Evolutionary conservation across 1,140 invertebrate species (phyloP).

Genomic region (Limonius californicus): DNA sequence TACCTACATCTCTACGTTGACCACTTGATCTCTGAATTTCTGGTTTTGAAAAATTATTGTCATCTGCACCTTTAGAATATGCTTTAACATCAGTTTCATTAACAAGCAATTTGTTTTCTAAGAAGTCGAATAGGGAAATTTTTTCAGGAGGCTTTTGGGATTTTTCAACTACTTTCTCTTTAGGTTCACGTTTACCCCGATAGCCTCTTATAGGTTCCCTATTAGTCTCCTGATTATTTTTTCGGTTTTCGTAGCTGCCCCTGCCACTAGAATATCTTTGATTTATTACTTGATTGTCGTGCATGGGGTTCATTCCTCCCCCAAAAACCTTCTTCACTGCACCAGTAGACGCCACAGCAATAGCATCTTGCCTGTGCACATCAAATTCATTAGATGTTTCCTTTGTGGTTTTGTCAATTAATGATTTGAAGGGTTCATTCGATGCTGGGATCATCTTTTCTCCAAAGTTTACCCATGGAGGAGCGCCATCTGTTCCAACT

Average conservation of each 20-base stretch:
- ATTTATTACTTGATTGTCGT: conserved; percentile 45
- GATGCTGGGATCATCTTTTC: conserved; percentile 63
- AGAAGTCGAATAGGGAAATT: conserved; percentile 82
- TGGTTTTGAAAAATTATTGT: too few relatives aligned
- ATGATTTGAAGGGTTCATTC: conserved; percentile 69
- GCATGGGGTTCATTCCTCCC: conserved; percentile 62
- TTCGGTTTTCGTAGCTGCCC: conserved; percentile 43
- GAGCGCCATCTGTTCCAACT: conserved; percentile 38
- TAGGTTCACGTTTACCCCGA: conserved; percentile 46
- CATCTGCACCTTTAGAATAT: too few relatives aligned
- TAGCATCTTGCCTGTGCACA: conserved; percentile 76
- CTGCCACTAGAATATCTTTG: too few relatives aligned
- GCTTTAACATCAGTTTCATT: conserved; percentile 29
- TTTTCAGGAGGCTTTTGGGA: conserved; percentile 75
- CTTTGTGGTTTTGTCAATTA: conserved; percentile 58
- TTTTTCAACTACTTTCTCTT: conserved; percentile 48
- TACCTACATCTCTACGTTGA: background rate
- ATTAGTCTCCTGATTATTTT: conserved; percentile 35
- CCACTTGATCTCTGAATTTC: too few relatives aligned
- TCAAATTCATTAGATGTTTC: conserved; percentile 80
- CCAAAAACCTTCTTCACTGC: conserved; percentile 77
- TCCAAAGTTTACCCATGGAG: conserved; percentile 82
- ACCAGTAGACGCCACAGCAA: conserved; percentile 77
- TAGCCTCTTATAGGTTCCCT: conserved; percentile 44
- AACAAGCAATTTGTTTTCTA: conserved; percentile 75